Conservation (phyloP, 2,888 invertebrate genomes). For the Lucinisca nassula region DNA sequence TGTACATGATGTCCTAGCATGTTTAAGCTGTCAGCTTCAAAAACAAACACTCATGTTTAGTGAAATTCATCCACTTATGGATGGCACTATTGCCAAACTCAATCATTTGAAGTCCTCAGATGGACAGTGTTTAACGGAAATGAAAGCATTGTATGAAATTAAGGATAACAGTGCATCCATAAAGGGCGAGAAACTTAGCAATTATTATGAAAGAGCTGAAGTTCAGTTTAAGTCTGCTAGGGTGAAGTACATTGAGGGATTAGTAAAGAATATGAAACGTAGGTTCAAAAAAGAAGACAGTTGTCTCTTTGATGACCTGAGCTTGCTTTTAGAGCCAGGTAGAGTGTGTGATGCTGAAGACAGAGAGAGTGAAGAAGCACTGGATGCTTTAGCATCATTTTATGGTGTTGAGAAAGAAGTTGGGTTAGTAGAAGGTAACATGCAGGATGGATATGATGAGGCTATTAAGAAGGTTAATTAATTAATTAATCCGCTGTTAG, state of each 20-base stretch:
- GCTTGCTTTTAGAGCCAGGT: not conserved
- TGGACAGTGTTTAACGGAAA: slow-evolving; percentile 12
- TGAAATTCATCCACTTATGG: slow-evolving; percentile 50
- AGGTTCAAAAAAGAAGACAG: not conserved
- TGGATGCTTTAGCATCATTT: not conserved
- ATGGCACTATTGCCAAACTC: slow-evolving; percentile 39
- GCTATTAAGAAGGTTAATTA: not conserved
- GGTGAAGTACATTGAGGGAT: not conserved
- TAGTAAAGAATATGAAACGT: not conserved
- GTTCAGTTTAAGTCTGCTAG: not conserved
- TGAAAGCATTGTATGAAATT: not conserved
- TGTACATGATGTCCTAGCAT: slow-evolving; percentile 49
- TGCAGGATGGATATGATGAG: too few species aligned
- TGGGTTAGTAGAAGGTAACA: not conserved
- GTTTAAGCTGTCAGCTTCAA: slow-evolving; percentile 47
- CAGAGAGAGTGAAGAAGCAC: not conserved
- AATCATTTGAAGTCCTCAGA: slow-evolving; percentile 22
- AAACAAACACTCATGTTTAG: slow-evolving; percentile 53
- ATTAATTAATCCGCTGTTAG: not conserved
- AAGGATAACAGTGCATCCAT: not conserved
- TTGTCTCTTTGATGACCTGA: not conserved
- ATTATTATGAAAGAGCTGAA: not conserved
- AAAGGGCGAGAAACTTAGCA: not conserved
- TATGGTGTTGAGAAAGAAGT: not conserved
- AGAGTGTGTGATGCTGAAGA: not conserved